These are phyloP conservation scores for Cinclus cinclus DNA, from an alignment of 2,113 vertebrate genomes.

Conservation along the genomic window DNA sequence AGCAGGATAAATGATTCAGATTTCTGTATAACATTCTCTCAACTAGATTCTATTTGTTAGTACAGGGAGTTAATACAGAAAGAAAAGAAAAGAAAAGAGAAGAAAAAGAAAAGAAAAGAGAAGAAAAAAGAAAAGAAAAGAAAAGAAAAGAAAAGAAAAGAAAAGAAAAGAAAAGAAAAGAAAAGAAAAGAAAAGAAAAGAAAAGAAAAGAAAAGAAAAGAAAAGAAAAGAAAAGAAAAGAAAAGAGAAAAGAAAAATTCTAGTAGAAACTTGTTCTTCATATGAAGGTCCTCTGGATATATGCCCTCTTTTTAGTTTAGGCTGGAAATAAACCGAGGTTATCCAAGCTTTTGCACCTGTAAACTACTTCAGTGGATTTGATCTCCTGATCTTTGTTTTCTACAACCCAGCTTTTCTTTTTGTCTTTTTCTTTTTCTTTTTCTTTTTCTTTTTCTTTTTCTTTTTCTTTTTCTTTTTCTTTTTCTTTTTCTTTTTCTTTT, in stretches of 20 bases:
- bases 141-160: background rate
- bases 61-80: background rate
- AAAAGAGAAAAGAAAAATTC: too few relatives aligned
- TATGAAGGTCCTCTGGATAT: background rate
- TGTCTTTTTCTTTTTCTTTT: too few relatives aligned
- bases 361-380: background rate
- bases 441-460: too few relatives aligned
- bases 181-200: too few relatives aligned
- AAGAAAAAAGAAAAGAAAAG: background rate
- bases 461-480: too few relatives aligned
- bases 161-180: background rate
- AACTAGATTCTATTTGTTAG: background rate
- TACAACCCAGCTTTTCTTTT: fast-evolving
- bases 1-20: background rate
- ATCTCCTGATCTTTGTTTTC: background rate
- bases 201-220: background rate
- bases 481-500: too few relatives aligned
- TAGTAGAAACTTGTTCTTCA: background rate
- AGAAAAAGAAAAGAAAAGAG: too few relatives aligned
- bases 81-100: background rate
- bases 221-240: background rate
- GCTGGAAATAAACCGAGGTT: background rate
- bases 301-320: background rate
- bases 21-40: background rate
- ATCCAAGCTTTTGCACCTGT: background rate